These are phyloP conservation scores for Alethe castanea DNA, from an alignment of 2,113 vertebrate genomes.

Conservation along the genomic window DNA sequence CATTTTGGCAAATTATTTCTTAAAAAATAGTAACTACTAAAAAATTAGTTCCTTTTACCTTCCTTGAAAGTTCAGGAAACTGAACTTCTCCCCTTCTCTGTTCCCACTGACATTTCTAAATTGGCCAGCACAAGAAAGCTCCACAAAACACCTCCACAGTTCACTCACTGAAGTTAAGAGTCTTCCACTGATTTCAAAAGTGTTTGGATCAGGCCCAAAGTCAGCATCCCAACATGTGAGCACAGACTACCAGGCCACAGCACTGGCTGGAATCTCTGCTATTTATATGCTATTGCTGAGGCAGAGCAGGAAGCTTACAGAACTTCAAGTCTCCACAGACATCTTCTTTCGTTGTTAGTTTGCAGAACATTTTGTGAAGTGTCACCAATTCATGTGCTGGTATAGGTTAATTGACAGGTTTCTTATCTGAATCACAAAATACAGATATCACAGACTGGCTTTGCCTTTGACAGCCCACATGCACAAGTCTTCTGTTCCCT, in stretches of 20 bases:
- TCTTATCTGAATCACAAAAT: neutral
- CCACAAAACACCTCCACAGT: neutral
- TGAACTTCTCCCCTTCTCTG: neutral
- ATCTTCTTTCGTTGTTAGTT: neutral
- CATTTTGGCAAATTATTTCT: neutral
- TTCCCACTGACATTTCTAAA: neutral
- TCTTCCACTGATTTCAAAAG: slow-evolving; percentile 13
- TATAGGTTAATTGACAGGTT: neutral
- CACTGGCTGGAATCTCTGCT: neutral
- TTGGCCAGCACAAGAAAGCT: neutral
- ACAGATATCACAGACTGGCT: neutral
- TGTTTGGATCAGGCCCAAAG: neutral
- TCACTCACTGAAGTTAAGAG: neutral
- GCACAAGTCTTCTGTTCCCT: neutral
- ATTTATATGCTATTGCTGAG: neutral
- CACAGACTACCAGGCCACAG: neutral
- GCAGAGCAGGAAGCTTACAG: neutral
- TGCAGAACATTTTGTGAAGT: neutral
- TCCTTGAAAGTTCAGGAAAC: neutral
- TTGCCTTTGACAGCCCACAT: neutral
- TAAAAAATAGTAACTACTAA: neutral
- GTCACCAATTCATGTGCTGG: neutral
- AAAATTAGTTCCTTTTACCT: neutral
- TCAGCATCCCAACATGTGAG: neutral
- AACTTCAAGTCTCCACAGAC: neutral